Conservation (phyloP, 2,113 vertebrate genomes). For the Nycticryphes semicollaris region DNA sequence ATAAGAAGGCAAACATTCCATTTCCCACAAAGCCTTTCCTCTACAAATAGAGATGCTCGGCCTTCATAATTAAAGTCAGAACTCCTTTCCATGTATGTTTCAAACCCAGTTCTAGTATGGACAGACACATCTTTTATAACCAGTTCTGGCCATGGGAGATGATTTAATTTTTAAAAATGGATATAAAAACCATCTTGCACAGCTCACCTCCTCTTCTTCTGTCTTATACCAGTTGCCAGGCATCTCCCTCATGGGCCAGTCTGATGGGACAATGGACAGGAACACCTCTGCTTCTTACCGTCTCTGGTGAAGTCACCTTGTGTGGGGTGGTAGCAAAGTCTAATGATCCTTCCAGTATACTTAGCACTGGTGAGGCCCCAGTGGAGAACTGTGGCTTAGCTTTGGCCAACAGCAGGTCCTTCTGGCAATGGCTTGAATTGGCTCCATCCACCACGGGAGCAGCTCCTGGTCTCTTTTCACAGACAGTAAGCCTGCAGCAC, state of each 20-base stretch:
- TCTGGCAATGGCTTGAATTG: not conserved
- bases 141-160: not conserved
- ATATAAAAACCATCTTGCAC: not conserved
- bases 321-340: not conserved
- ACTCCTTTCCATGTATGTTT: not conserved
- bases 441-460: accelerated
- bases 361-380: not conserved
- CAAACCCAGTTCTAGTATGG: not conserved
- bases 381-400: not conserved
- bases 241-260: not conserved
- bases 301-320: not conserved
- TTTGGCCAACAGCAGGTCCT: not conserved
- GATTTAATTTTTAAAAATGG: not conserved
- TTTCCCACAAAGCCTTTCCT: not conserved
- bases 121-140: accelerated
- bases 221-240: not conserved
- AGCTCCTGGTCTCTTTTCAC: not conserved
- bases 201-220: not conserved
- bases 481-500: not conserved
- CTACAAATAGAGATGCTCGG: not conserved
- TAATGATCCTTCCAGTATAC: not conserved
- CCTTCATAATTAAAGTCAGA: not conserved
- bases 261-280: not conserved
- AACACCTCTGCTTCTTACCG: not conserved
- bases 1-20: not conserved